A percentile compares a stretch with the other conserved stretches of the same genome.
phyloP scores from a whole-genome alignment of 2,888 invertebrate species.

The Epicampocera succincta region DNA sequence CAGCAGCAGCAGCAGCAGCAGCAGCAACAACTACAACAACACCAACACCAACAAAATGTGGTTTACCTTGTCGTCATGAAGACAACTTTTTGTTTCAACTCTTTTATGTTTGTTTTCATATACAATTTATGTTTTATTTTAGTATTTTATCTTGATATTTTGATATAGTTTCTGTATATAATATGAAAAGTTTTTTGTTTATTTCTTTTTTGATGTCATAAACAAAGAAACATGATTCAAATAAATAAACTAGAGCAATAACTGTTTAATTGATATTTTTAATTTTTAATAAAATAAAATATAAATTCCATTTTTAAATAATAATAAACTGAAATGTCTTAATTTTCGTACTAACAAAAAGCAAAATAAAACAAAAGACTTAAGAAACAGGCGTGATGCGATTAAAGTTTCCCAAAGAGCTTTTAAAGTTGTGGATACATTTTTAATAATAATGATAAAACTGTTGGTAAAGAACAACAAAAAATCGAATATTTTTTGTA shows the following conservation, averaged over 20 bases:
- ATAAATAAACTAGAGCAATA: neutral
- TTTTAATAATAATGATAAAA: too few species aligned
- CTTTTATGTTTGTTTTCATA: constrained; percentile 15
- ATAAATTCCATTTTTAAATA: neutral
- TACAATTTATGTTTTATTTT: constrained; percentile 20
- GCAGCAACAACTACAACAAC: constrained; percentile 4
- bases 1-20: constrained; percentile 19
- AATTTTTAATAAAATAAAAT: neutral
- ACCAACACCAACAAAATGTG: constrained; percentile 63
- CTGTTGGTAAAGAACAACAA: too few species aligned
- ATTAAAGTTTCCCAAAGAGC: too few species aligned
- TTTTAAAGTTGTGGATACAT: too few species aligned
- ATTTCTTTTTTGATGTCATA: neutral
- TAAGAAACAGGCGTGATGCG: neutral
- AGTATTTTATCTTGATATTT: constrained; percentile 20
- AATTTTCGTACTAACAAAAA: neutral
- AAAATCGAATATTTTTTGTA: too few species aligned
- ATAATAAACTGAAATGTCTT: neutral
- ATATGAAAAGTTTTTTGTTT: neutral
- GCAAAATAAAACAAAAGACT: neutral
- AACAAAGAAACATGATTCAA: neutral
- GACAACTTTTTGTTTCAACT: constrained; percentile 62
- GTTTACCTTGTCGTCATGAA: constrained; percentile 71
- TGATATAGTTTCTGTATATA: constrained; percentile 4
- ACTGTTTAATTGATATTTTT: neutral